A percentile compares a stretch with the other conserved stretches of the same genome.
Evolutionary conservation across 35 echinoderm and acorn worm genomes (phyloP).

Genomic region (Eucidaris tribuloides): DNA sequence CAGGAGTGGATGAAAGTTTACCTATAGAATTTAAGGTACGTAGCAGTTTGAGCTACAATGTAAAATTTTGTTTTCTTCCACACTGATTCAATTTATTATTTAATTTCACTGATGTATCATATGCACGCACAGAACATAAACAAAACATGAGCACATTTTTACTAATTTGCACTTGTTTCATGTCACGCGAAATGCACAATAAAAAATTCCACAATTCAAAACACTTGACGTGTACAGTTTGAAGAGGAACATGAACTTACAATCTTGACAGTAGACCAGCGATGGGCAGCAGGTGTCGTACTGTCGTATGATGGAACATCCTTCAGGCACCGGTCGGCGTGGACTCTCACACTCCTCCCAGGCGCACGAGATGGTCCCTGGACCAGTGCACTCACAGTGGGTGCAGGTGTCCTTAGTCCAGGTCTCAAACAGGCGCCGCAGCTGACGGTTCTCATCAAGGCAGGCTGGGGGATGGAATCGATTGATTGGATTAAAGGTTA

Average conservation of each 20-base stretch:
- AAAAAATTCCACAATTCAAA: not conserved
- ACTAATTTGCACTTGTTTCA: too few species aligned
- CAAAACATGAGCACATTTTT: too few species aligned
- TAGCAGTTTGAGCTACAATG: too few species aligned
- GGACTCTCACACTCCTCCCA: not conserved
- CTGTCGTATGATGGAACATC: not conserved
- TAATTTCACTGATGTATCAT: too few species aligned
- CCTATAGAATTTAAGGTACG: too few species aligned
- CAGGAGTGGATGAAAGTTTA: too few species aligned
- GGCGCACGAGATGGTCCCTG: slow-evolving; percentile 3
- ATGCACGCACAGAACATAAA: too few species aligned
- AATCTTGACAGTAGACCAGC: not conserved
- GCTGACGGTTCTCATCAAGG: not conserved
- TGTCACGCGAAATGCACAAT: too few species aligned
- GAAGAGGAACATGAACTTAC: not conserved
- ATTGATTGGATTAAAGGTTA: too few species aligned
- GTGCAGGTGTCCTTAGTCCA: slow-evolving; percentile 4
- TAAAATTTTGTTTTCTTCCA: too few species aligned
- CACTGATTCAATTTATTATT: too few species aligned
- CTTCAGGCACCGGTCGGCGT: not conserved
- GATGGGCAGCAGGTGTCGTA: slow-evolving; percentile 31
- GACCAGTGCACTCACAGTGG: slow-evolving; percentile 14
- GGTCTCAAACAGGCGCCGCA: not conserved
- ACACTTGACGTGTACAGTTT: not conserved
- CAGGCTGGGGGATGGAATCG: not conserved